Base-by-base conservation (phyloP, 2,888 invertebrate species). In the Thecophora atra region DNA sequence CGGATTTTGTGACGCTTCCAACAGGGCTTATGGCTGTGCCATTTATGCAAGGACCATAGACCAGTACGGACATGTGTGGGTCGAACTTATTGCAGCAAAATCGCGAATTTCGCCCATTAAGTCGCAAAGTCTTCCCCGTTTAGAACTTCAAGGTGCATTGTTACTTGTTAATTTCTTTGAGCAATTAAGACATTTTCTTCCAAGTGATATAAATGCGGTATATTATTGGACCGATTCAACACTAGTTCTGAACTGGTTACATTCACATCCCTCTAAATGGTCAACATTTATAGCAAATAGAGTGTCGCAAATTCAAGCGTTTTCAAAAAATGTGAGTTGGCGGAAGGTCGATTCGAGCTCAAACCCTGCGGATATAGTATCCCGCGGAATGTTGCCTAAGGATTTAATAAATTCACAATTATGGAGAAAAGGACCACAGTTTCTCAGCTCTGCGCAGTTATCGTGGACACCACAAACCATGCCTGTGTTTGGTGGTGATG, bases 341-440 rank as follows among this genome's bases (percentile, higher is more conserved):
- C 52, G 28, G 37, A 65, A 74, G 19, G 62, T 76, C 13, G 52
- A 56, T n/a, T 58, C 72, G 0, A 67, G 69, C 30, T n/a, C 3
- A 0, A 76, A 73, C 19, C 74, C 76, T 7, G 74, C 74, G 5
- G 73, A 76, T 42, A 65, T 76, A n/a, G n/a, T n/a, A n/a, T n/a
- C n/a, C n/a, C n/a, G n/a, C n/a, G n/a, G n/a, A n/a, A n/a, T n/a
- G n/a, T n/a, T n/a, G n/a, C n/a, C n/a, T n/a, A n/a, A n/a, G n/a
- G n/a, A n/a, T n/a, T n/a, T n/a, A n/a, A n/a, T n/a, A n/a, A n/a
- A n/a, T n/a, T n/a, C n/a, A n/a, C n/a, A n/a, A n/a, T n/a, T n/a
- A n/a, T n/a, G n/a, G n/a, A n/a, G n/a, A n/a, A n/a, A n/a, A n/a
- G n/a, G n/a, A n/a, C n/a, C n/a, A n/a, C n/a, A n/a, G n/a, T n/a